phyloP scores from a whole-genome alignment of 2,888 invertebrate species.

The Archips xylosteana region DNA sequence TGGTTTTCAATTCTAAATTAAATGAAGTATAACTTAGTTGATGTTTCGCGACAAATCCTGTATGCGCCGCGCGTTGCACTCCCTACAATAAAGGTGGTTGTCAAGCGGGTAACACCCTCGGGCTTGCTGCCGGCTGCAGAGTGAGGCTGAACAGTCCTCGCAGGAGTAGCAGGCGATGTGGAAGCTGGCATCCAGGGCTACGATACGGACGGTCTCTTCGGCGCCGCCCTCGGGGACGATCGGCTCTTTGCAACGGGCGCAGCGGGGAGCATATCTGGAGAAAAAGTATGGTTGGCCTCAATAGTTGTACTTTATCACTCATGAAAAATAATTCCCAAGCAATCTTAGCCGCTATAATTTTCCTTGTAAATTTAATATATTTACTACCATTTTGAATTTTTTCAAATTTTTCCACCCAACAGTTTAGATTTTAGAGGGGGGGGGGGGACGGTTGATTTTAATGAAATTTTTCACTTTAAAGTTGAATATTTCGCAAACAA shows the following conservation, averaged over 20 bases:
- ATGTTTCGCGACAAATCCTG: constrained; percentile 92
- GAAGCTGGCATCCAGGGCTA: constrained; percentile 98
- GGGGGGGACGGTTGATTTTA: no score
- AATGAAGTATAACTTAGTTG: constrained; percentile 53
- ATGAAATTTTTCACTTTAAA: no score
- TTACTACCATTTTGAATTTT: no score
- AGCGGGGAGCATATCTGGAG: constrained; percentile 94
- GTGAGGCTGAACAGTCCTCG: constrained; percentile 96
- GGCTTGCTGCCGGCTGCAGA: constrained; percentile 97
- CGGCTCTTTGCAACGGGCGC: constrained; percentile 97
- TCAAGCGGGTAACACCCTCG: constrained; percentile 98
- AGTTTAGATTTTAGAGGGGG: no score
- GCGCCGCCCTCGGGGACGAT: constrained; percentile 98
- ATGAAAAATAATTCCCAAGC: no score
- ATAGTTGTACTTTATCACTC: no score
- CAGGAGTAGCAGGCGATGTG: constrained; percentile 98
- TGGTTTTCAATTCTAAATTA: no score
- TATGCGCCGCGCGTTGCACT: constrained; percentile 97
- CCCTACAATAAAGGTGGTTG: constrained; percentile 97
- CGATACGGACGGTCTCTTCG: constrained; percentile 98
- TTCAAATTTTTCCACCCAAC: no score
- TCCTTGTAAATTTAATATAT: no score
- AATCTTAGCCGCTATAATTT: no score
- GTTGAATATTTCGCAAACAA: no score
- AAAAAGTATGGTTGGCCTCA: neutral